Base-by-base conservation (phyloP, 2,113 vertebrate species). In the Scortum barcoo region DNA sequence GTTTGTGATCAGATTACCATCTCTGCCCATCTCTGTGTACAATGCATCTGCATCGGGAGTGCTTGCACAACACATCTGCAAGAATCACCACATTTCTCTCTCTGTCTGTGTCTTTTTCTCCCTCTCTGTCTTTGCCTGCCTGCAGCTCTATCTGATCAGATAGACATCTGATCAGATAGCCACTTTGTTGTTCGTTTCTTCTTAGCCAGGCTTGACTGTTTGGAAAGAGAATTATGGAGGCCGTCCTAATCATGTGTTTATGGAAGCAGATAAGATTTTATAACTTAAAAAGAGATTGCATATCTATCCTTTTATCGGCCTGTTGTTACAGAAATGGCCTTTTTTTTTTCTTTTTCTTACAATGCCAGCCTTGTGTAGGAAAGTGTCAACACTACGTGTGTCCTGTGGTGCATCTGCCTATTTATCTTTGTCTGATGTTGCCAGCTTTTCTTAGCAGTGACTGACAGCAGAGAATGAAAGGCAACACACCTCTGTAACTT, bases 121-220 rank as follows among this genome's bases (percentile, higher is more conserved):
- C 78, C 36, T 76, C 42, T 72, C n/a, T 80, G 44, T 80, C 71
- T 88, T 75, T 86, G 75, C 82, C 89, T 80, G 90, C 91, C 84
- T 90, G 73, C 83, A 86, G 87, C 84, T 19, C 57, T 88, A 91
- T 91, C 87, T 93, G 83, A 71, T 77, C 38, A 87, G 94, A 96
- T 95, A 85, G 68, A 70, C 69, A 95, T 96, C 95, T 95, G 84
- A 94, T 95, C 94, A 86, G 89, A 91, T 92, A 91, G 78, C 50
- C 81, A 89, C 88, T 92, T 93, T 94, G 92, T 95, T 94, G 91
- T 93, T 89, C 85, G 83, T 85, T 89, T 91, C 73, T 86, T 92
- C 86, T 85, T 76, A 91, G 92, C 88, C 74, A 77, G 90, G 88
- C 88, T 88, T 78, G 79, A 91, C 91, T 91, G 85, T 84, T 82